Evolutionary conservation across 37 sponge, comb jelly and placozoan genomes (phyloP).

Genomic region (Lycopodina hypogea): DNA sequence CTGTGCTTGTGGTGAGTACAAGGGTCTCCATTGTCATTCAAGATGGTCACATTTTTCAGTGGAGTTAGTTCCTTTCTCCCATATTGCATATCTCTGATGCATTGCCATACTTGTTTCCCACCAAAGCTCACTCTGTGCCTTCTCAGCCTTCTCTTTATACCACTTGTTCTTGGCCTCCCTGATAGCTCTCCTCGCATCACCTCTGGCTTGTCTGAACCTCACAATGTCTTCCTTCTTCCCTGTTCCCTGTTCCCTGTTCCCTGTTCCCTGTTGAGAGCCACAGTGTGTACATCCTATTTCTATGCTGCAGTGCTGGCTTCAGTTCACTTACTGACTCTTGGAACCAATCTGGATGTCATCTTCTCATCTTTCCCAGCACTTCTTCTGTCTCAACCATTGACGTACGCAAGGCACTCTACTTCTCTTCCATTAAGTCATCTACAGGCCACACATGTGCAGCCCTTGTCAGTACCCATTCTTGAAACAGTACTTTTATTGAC

Average conservation of each 20-base stretch:
- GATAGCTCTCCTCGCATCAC: constrained; percentile 3
- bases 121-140: constrained; percentile 4
- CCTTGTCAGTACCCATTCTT: not conserved
- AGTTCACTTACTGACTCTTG: not conserved
- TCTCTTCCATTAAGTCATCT: not conserved
- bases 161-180: not conserved
- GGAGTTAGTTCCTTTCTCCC: not conserved
- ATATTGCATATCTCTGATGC: too few species aligned
- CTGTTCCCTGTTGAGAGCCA: not conserved
- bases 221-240: not conserved
- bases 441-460: not conserved
- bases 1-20: too few species aligned
- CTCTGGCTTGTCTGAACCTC: not conserved
- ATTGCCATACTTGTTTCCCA: too few species aligned
- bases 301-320: not conserved
- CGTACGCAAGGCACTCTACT: not conserved
- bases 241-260: too few species aligned
- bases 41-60: too few species aligned
- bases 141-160: not conserved
- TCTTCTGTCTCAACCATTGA: not conserved
- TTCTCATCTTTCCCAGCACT: not conserved
- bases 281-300: not conserved
- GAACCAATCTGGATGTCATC: constrained; percentile 30
- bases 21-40: too few species aligned
- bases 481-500: not conserved